A percentile compares a stretch with the other conserved stretches of the same genome.
Conservation (phyloP, 2,888 invertebrate genomes). For the Troides helena region DNA sequence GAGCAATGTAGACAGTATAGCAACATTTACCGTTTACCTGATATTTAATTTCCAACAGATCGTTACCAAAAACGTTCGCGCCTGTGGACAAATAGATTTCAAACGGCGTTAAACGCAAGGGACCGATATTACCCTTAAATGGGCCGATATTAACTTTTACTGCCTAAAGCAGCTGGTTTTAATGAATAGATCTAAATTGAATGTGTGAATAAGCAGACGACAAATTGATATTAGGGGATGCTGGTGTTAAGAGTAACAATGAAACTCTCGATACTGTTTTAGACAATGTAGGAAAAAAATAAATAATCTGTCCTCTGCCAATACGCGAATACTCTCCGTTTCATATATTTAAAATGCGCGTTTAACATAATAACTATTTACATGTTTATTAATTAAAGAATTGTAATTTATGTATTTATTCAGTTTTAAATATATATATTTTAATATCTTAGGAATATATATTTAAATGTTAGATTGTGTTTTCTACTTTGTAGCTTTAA, state of each 20-base stretch:
- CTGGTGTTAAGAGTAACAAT: slow-evolving; percentile 8
- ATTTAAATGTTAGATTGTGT: too few species aligned
- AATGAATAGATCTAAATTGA: slow-evolving; percentile 43
- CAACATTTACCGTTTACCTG: not conserved
- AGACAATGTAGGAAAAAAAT: too few species aligned
- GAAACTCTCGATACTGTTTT: not conserved
- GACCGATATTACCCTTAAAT: slow-evolving; percentile 54
- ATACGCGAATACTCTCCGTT: too few species aligned
- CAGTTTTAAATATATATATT: too few species aligned
- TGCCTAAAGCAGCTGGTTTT: slow-evolving; percentile 48
- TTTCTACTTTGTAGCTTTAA: too few species aligned
- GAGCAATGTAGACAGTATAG: slow-evolving; percentile 23
- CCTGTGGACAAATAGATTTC: slow-evolving; percentile 42
- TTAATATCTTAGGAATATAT: too few species aligned
- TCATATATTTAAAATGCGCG: too few species aligned
- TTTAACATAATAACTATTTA: too few species aligned
- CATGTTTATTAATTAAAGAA: too few species aligned
- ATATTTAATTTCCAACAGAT: slow-evolving; percentile 8
- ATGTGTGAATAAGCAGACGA: slow-evolving; percentile 51
- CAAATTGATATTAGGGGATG: slow-evolving; percentile 28
- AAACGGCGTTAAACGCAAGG: slow-evolving; percentile 53
- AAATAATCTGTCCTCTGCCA: too few species aligned
- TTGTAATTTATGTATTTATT: too few species aligned
- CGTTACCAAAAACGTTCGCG: slow-evolving; percentile 36
- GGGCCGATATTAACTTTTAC: slow-evolving; percentile 56